Evolutionary conservation across 2,797 vertebrate species (phyloP).

Genomic region (Manis pentadactyla): DNA sequence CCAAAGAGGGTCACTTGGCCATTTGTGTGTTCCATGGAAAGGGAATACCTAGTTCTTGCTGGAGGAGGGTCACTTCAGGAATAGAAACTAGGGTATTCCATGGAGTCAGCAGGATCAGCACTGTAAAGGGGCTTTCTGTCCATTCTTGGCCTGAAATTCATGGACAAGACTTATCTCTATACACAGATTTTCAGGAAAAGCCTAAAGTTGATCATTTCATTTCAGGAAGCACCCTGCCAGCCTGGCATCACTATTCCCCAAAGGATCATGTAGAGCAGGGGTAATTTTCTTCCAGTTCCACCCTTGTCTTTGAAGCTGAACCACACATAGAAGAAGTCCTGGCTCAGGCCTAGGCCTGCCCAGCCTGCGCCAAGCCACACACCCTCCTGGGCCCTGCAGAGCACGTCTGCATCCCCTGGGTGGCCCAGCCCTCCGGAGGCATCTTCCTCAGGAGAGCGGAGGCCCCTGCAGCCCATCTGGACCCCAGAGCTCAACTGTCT

Average conservation of each 20-base stretch:
- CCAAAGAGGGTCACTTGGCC: background rate
- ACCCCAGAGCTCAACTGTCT: conserved; percentile 81
- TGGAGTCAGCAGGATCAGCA: background rate
- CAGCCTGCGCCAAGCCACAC: conserved; percentile 75
- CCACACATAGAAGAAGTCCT: conserved; percentile 74
- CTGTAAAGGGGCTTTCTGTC: background rate
- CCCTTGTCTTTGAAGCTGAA: conserved; percentile 76
- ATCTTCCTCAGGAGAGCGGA: conserved; percentile 73
- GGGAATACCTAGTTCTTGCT: background rate
- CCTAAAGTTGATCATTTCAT: background rate
- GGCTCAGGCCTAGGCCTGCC: conserved; percentile 77
- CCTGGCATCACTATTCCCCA: background rate
- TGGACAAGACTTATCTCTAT: background rate
- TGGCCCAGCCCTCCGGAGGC: conserved; percentile 83
- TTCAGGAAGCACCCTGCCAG: background rate
- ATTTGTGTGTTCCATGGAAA: background rate
- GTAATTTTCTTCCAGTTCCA: conserved; percentile 65
- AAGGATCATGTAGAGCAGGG: background rate
- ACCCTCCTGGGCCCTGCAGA: conserved; percentile 71
- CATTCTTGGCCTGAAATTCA: background rate
- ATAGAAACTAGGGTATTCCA: background rate
- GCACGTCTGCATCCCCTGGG: conserved; percentile 65
- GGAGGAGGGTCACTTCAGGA: background rate
- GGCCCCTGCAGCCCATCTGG: conserved; percentile 82
- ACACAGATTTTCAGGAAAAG: background rate